Evolutionary conservation across 1,140 invertebrate species (phyloP).

Genomic region (Sinella curviseta): DNA sequence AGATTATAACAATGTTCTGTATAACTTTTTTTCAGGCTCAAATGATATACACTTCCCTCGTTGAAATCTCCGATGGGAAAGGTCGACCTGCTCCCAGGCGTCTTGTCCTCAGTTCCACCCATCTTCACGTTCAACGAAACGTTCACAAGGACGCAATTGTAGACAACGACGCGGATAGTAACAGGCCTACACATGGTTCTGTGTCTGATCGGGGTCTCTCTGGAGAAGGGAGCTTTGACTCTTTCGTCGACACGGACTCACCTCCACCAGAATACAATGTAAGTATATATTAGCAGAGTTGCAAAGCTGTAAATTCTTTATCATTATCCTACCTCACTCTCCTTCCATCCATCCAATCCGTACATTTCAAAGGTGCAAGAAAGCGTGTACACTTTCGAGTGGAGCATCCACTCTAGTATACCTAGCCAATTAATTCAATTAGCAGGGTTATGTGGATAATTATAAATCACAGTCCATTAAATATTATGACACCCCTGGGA

Average conservation of each 20-base stretch:
- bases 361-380: no score
- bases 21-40: background rate
- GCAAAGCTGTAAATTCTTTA: no score
- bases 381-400: no score
- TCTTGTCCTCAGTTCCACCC: constrained; percentile 41
- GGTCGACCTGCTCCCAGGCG: constrained; percentile 39
- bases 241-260: constrained; percentile 46
- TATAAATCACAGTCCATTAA: no score
- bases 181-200: constrained; percentile 44
- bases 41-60: constrained; percentile 38
- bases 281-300: no score
- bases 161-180: constrained; percentile 44
- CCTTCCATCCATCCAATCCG: no score
- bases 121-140: constrained; percentile 43
- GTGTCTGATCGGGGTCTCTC: constrained; percentile 43
- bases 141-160: constrained; percentile 27
- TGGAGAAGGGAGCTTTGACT: constrained; percentile 47
- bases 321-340: no score
- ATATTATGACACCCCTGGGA: no score
- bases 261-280: constrained; percentile 47
- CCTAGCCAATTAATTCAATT: no score
- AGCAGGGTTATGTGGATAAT: no score
- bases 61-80: constrained; percentile 46
- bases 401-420: no score
- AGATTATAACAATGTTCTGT: no score